phyloP scores from a whole-genome alignment of 1,140 invertebrate species.

The Babylonia areolata region DNA sequence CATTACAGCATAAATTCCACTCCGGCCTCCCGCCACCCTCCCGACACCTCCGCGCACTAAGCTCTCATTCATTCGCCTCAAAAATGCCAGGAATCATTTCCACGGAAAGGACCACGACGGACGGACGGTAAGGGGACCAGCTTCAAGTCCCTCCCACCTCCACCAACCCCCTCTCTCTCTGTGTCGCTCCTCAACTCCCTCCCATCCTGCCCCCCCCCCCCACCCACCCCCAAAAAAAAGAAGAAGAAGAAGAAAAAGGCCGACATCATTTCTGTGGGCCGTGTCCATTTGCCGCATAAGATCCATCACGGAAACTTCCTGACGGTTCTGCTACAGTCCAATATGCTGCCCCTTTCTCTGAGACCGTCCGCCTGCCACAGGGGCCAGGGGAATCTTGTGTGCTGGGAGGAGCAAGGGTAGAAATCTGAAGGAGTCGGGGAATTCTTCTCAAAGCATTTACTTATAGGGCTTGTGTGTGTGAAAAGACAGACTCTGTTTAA shows the following conservation, averaged over 20 bases:
- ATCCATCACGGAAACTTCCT: constrained; percentile 41
- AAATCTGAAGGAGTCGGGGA: no score
- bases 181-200: no score
- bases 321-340: constrained; percentile 7
- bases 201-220: no score
- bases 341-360: neutral
- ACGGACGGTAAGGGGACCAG: no score
- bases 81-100: constrained; percentile 47
- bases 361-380: no score
- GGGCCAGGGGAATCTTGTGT: no score
- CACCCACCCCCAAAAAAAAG: neutral
- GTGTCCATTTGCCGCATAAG: constrained; percentile 41
- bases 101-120: constrained; percentile 3
- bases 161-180: no score
- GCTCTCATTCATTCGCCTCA: constrained; percentile 43
- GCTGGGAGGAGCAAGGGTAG: no score
- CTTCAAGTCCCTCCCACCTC: no score
- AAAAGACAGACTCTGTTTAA: no score
- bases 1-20: constrained; percentile 47
- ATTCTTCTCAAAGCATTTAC: no score
- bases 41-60: constrained; percentile 27
- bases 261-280: constrained; percentile 36
- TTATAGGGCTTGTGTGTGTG: no score
- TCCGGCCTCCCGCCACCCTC: neutral
- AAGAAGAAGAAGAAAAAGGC: neutral